These are phyloP conservation scores for Ispidina lecontei DNA, from an alignment of 2,797 vertebrate genomes.

Conservation along the genomic window DNA sequence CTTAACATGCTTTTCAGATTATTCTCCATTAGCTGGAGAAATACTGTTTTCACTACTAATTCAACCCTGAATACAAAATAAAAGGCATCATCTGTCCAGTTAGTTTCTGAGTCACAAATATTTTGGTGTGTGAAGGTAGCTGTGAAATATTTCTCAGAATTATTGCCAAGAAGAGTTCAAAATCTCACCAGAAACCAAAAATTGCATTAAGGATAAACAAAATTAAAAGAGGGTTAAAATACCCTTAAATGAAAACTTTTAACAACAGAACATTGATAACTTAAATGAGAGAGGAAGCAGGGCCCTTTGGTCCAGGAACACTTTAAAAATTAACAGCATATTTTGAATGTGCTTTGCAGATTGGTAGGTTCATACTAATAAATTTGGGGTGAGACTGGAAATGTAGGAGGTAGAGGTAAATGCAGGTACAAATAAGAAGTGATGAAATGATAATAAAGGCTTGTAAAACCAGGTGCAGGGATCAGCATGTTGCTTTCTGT, in stretches of 20 bases:
- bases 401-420: not conserved
- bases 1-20: slow-evolving; percentile 27
- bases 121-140: not conserved
- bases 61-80: not conserved
- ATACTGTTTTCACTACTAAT: not conserved
- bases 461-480: not conserved
- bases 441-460: not conserved
- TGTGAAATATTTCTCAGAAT: slow-evolving; percentile 12
- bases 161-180: slow-evolving; percentile 5
- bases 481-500: not conserved
- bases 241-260: not conserved
- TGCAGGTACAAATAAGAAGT: not conserved
- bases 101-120: not conserved
- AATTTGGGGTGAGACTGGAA: not conserved
- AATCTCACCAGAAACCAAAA: not conserved
- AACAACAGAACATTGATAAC: not conserved
- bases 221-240: not conserved
- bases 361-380: not conserved
- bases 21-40: not conserved
- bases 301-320: not conserved
- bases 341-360: not conserved
- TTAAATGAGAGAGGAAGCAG: not conserved
- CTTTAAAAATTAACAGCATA: not conserved
- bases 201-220: not conserved
- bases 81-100: not conserved